These are phyloP conservation scores for Notarius lentiginosus DNA, from an alignment of 2,113 vertebrate genomes.

Conservation along the genomic window DNA sequence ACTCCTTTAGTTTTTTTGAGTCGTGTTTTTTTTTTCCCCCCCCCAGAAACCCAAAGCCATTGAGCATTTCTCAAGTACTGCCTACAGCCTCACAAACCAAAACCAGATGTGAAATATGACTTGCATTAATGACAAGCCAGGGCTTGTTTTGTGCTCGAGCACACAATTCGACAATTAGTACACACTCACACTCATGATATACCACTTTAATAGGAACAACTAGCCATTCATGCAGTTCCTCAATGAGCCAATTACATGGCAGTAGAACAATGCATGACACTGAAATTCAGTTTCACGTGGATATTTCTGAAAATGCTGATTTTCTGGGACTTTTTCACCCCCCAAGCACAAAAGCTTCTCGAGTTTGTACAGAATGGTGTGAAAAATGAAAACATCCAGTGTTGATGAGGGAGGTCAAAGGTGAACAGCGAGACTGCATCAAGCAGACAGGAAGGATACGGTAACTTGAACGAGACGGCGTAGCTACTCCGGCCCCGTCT, in stretches of 20 bases:
- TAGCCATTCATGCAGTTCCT: not conserved
- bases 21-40: not conserved
- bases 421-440: not conserved
- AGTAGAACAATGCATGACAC: too few relatives aligned
- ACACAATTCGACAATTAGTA: not conserved
- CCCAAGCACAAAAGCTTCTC: not conserved
- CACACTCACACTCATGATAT: not conserved
- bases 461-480: not conserved
- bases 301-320: not conserved
- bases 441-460: not conserved
- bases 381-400: not conserved
- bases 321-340: not conserved
- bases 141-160: constrained; percentile 23
- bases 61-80: constrained; percentile 28
- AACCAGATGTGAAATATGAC: constrained; percentile 29
- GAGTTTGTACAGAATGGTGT: not conserved
- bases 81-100: constrained; percentile 37
- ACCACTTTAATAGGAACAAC: not conserved
- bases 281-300: too few relatives aligned
- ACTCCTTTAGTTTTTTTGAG: constrained; percentile 6
- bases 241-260: not conserved
- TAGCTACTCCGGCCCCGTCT: too few relatives aligned
- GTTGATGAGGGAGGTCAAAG: not conserved
- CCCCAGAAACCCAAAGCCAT: constrained; percentile 25
- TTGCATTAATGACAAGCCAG: constrained; percentile 36